Conservation (phyloP, 2,888 invertebrate species). For the Tetropium fuscum region DNA sequence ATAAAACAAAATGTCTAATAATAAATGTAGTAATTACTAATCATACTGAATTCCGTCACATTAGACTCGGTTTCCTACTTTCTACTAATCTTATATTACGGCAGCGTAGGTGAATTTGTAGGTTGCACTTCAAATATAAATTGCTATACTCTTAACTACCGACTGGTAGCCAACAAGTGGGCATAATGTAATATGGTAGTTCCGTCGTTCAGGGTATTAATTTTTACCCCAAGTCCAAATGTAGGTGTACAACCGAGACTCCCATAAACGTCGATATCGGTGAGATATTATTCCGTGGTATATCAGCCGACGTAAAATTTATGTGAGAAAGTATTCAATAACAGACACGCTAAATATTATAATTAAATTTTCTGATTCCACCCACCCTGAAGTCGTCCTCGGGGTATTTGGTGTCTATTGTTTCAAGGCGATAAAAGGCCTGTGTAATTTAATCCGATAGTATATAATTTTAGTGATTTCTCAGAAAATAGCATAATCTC, state of each 20-base stretch:
- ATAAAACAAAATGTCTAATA: no score
- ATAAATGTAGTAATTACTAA: no score
- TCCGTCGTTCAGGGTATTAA: constrained; percentile 23
- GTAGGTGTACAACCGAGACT: constrained; percentile 24
- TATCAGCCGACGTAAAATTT: constrained; percentile 17
- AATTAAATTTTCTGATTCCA: constrained; percentile 22
- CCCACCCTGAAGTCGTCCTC: constrained; percentile 14
- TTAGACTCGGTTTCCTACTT: background rate
- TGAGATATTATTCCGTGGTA: constrained; percentile 14
- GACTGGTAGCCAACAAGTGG: constrained; percentile 30
- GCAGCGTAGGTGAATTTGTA: constrained; percentile 15
- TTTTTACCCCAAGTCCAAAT: constrained; percentile 21
- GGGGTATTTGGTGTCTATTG: constrained; percentile 8
- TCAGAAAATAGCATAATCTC: no score
- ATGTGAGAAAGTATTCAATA: constrained; percentile 29
- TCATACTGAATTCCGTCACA: no score
- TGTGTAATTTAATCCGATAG: constrained; percentile 20
- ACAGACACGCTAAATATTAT: constrained; percentile 23
- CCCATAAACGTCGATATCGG: constrained; percentile 22
- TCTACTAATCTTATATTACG: constrained; percentile 3
- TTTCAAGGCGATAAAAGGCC: constrained; percentile 16
- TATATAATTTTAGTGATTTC: constrained; percentile 5
- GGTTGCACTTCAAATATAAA: constrained; percentile 30
- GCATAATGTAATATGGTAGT: constrained; percentile 24
- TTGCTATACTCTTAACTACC: constrained; percentile 27